Evolutionary conservation across 2,888 invertebrate genomes (phyloP).

Genomic region (Aricia artaxerxes): DNA sequence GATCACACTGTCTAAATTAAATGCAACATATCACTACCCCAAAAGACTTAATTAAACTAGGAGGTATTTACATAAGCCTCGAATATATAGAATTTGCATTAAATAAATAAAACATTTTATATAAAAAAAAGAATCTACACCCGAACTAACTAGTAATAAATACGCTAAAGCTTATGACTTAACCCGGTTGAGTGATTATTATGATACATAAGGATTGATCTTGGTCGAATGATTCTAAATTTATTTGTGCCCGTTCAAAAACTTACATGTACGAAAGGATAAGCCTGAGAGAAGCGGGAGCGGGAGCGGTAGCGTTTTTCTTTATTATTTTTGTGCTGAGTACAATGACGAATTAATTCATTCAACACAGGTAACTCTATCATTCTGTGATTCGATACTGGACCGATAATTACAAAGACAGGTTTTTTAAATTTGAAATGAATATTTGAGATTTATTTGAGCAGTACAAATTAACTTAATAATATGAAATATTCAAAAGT

Average conservation of each 20-base stretch:
- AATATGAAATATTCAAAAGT: too few species aligned
- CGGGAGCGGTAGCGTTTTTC: neutral
- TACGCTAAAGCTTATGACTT: constrained; percentile 69
- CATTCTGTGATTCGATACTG: too few species aligned
- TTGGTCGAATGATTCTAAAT: constrained; percentile 24
- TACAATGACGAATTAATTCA: neutral
- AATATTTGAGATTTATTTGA: too few species aligned
- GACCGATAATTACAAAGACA: too few species aligned
- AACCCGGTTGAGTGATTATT: constrained; percentile 67
- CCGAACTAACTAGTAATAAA: constrained; percentile 58
- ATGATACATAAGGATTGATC: constrained; percentile 55
- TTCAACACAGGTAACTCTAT: too few species aligned
- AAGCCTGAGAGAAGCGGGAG: constrained; percentile 15
- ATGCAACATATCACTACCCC: constrained; percentile 72
- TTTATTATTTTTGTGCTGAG: neutral
- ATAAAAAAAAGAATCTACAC: constrained; percentile 35
- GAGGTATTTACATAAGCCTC: constrained; percentile 77
- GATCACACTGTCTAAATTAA: constrained; percentile 66
- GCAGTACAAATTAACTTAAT: too few species aligned
- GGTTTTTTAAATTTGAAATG: too few species aligned
- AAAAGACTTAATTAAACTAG: constrained; percentile 46
- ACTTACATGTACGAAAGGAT: neutral
- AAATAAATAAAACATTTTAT: constrained; percentile 64
- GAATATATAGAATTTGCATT: constrained; percentile 57
- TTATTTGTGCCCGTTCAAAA: constrained; percentile 50